Base-by-base conservation (phyloP, 2,113 vertebrate species). In the Rhinolophus ferrumequinum region DNA sequence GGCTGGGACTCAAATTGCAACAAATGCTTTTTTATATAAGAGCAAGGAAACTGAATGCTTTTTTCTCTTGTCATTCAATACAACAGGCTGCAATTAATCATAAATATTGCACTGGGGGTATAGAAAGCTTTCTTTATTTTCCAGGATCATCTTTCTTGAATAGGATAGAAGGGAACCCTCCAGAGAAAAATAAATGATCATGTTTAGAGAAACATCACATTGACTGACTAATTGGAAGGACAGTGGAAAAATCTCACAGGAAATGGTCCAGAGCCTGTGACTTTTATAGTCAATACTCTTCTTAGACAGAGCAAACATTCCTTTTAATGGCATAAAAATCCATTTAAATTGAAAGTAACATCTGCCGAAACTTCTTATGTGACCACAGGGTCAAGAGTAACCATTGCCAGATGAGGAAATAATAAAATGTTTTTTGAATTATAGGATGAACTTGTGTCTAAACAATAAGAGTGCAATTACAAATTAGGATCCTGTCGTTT, bases 191-290 rank as follows among this genome's bases (percentile, higher is more conserved):
- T 97, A 96, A 98, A 97, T 86, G 66, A 93, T 97, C 15, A 12
- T 97, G 92, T 98, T 98, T 98, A 96, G 97, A 98, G 98, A 97
- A 98, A 95, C 82, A 98, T 98, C 75, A 67, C 95, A 98, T 96
- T 97, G 97, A 97, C 92, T 93, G 96, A 87, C 97, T 98, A 98
- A 98, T 98, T 98, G 96, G 88, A 98, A 98, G 76, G 77, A 93
- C 94, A 96, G 87, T 96, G 94, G 97, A 87, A 96, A 95, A 97
- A 97, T 98, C 97, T 94, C 97, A 92, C 93, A 96, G 90, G 96
- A 97, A 98, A 98, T 94, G 90, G 93, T 93, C 96, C 60, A 80
- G 86, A 96, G 80, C 67, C 93, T 86, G 28, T 96, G 97, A 96
- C 81, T 98, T 98, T 97, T 90, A 93, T 69, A 98, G 92, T 95